phyloP scores from a whole-genome alignment of 2,113 vertebrate genomes.

The Blennius ocellaris region DNA sequence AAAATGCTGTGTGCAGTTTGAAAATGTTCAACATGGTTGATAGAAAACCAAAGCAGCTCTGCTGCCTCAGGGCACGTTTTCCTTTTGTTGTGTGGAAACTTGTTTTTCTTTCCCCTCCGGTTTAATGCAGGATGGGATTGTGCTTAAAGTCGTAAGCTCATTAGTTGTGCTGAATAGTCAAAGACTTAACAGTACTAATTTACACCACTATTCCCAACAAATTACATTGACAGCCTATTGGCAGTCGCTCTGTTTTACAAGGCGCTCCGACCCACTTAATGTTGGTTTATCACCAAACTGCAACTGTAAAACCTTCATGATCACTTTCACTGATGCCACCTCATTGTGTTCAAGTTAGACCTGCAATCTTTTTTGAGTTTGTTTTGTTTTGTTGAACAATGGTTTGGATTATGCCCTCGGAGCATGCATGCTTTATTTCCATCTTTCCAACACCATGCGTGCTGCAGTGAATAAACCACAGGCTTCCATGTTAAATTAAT shows the following conservation, averaged over 20 bases:
- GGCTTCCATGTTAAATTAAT: neutral
- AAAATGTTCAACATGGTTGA: slow-evolving; percentile 3
- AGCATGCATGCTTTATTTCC: too few species aligned
- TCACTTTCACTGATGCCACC: too few species aligned
- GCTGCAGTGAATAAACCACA: neutral
- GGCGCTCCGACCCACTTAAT: too few species aligned
- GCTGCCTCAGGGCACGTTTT: neutral
- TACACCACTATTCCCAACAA: neutral
- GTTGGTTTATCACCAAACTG: too few species aligned
- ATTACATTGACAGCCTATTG: too few species aligned
- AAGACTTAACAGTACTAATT: neutral
- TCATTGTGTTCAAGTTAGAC: too few species aligned
- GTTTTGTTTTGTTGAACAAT: too few species aligned
- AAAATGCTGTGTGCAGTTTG: slow-evolving; percentile 12
- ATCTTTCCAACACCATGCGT: neutral
- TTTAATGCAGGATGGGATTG: neutral
- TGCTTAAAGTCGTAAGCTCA: neutral
- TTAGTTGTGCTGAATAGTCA: neutral
- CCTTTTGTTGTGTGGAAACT: neutral
- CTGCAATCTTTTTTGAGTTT: too few species aligned
- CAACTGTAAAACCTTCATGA: too few species aligned
- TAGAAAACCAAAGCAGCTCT: slow-evolving; percentile 1
- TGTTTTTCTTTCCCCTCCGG: neutral
- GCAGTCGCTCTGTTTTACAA: neutral
- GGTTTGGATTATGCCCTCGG: too few species aligned